Evolutionary conservation across 1,140 invertebrate species (phyloP), one percentile per base, ranked within the genome.

Genomic region (Drosophila burlai): DNA sequence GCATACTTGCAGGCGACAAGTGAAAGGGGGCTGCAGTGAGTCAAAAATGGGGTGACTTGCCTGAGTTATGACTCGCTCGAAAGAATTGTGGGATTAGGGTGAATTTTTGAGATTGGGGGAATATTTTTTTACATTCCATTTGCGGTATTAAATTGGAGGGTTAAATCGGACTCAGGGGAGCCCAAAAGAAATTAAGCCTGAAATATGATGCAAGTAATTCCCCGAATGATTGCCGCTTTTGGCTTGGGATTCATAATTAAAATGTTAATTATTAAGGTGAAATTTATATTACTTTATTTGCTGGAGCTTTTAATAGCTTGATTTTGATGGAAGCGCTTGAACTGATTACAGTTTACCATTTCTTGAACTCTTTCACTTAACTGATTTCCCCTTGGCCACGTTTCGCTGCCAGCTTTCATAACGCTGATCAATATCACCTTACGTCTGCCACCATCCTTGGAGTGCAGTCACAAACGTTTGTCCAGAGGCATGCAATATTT

Each of bases 1-100:
- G 84, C 81, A 83, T 77, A 74, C 72, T 87, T 80, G 79, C 62
- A 69, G 76, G 80, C 80, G 72, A 63, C 77, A 84, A 81, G 62
- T 87, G 62, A 67, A 67, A 42, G 57, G 54, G 54, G 77, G 58
- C 61, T 77, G 58, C 71, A 80, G 47, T 46, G 59, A 24, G 47
- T 49, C 43, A 40, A 65, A 71, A 83, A 83, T 74, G 73, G 84
- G 83, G 83, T 87, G 84, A 87, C 77, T 79, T 66, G 58, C 50
- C 50, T 78, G 77, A 78, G 65, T 89, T 83, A 83, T 78, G 76
- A 54, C 72, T 80, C 47, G 49, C 40, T 68, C 24, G 50, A 66
- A 66, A 66, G 77, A 60, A 80, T 69, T 72, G 61, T 80, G 57
- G 76, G 61, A 69, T 80, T 80, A 82, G 67, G 67, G 68, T 73